Conservation (phyloP, 2,797 vertebrate genomes). For the Sebastes paucispinis region DNA sequence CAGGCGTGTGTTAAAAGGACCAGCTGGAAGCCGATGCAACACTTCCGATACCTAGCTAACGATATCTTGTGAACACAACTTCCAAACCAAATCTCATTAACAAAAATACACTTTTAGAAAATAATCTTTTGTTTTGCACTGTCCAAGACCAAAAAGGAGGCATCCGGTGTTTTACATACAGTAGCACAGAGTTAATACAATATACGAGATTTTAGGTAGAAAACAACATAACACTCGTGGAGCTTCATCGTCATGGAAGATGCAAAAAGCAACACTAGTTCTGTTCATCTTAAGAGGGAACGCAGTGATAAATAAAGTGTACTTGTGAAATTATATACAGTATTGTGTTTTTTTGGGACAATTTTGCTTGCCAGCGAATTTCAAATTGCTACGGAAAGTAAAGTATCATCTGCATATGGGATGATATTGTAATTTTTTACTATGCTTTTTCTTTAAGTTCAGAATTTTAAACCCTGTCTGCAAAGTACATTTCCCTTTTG, state of each 20-base stretch:
- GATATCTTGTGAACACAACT: conserved; percentile 44
- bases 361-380: not conserved
- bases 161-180: conserved; percentile 42
- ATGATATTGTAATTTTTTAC: not conserved
- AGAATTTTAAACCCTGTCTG: conserved; percentile 25
- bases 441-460: not conserved
- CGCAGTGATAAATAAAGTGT: conserved; percentile 34
- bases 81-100: conserved; percentile 10
- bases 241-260: conserved; percentile 35
- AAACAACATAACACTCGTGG: conserved; percentile 29
- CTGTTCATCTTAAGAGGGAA: conserved; percentile 35
- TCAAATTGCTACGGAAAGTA: not conserved
- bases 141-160: conserved; percentile 34
- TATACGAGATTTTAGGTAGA: conserved; percentile 8
- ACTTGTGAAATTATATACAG: not conserved
- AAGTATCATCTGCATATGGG: conserved; percentile 3
- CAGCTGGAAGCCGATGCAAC: conserved; percentile 13
- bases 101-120: conserved; percentile 40
- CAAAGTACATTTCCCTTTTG: conserved; percentile 11
- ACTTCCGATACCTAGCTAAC: conserved; percentile 42
- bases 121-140: conserved; percentile 31
- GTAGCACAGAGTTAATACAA: conserved; percentile 16
- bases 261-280: not conserved
- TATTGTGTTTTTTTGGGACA: not conserved
- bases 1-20: not conserved